Conservation (phyloP, 2,797 vertebrate species). For the Perodicticus potto region DNA sequence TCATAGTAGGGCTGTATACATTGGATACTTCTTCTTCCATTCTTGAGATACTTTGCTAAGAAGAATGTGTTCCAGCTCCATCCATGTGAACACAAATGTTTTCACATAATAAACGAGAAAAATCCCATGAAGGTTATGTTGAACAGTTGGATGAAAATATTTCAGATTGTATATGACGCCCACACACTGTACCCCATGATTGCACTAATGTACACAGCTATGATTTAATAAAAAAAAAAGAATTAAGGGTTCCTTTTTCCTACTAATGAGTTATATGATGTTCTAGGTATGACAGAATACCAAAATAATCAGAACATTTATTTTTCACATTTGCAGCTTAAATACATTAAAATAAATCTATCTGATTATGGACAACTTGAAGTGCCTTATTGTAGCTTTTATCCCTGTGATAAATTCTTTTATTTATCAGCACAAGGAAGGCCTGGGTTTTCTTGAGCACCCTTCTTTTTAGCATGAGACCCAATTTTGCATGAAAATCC, state of each 20-base stretch:
- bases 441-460: not conserved
- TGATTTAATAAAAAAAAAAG: too few relatives aligned
- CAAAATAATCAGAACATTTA: not conserved
- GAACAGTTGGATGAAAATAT: too few relatives aligned
- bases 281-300: not conserved
- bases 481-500: not conserved
- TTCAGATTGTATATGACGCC: too few relatives aligned
- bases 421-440: not conserved
- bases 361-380: not conserved
- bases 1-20: too few relatives aligned
- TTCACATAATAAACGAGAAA: too few relatives aligned
- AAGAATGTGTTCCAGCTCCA: too few relatives aligned
- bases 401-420: not conserved
- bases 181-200: too few relatives aligned
- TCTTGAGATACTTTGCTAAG: too few relatives aligned
- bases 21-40: too few relatives aligned
- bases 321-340: slow-evolving; percentile 25
- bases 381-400: not conserved
- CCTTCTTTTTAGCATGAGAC: not conserved
- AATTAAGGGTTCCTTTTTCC: not conserved
- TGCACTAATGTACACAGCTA: too few relatives aligned
- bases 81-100: too few relatives aligned
- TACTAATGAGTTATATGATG: not conserved
- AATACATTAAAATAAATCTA: not conserved
- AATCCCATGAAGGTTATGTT: too few relatives aligned